A percentile compares a stretch with the other conserved stretches of the same genome.
These are phyloP conservation scores for Bolinopsis microptera DNA, from an alignment of 37 sponge, comb jelly and placozoan species.

Conservation along the genomic window DNA sequence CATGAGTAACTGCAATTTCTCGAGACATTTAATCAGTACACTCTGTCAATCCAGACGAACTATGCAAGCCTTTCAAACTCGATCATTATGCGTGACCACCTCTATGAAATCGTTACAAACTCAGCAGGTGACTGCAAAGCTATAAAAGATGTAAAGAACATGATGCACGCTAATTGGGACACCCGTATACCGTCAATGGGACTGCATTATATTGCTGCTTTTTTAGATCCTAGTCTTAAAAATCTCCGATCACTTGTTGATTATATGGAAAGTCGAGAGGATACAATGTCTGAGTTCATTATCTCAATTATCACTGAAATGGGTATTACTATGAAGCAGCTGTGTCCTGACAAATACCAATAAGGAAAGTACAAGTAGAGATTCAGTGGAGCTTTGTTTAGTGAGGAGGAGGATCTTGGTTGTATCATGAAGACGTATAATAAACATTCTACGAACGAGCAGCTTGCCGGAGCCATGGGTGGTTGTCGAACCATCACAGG, in stretches of 20 bases:
- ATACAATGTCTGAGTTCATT: background rate
- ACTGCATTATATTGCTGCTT: background rate
- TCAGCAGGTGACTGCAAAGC: background rate
- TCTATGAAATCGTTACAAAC: background rate
- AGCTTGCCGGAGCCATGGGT: no score
- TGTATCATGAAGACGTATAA: no score
- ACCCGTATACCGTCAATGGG: background rate
- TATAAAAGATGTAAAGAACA: no score
- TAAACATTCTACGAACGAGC: no score
- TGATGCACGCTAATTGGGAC: background rate
- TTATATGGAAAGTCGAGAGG: constrained; percentile 5
- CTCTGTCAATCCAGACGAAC: constrained; percentile 6
- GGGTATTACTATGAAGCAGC: background rate
- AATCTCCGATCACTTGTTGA: background rate
- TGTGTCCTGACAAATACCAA: constrained; percentile 7
- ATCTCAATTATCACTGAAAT: background rate
- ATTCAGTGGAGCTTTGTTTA: no score
- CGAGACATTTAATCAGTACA: no score
- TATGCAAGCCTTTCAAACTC: background rate
- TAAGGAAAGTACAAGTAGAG: no score
- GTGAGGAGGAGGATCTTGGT: no score
- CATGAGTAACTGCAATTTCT: background rate
- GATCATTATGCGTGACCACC: constrained; percentile 7
- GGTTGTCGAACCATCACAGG: no score
- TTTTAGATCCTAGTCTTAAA: background rate